phyloP scores from a whole-genome alignment of 1,140 invertebrate genomes.

The Battus philenor region DNA sequence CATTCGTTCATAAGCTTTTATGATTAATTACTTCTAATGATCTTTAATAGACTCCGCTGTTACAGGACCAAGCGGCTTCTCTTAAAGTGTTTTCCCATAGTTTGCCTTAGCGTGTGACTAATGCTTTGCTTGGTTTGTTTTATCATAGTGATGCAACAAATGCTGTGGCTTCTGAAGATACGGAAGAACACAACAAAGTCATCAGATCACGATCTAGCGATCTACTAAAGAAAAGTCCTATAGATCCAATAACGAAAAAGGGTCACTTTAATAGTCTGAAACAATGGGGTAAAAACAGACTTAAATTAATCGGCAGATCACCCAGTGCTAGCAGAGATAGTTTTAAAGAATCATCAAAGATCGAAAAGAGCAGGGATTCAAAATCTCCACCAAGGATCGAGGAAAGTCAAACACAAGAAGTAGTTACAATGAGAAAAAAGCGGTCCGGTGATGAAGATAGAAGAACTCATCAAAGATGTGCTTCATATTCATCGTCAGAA shows the following conservation, averaged over 20 bases:
- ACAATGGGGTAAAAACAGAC: constrained; percentile 87
- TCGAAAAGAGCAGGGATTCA: constrained; percentile 58
- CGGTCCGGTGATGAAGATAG: constrained; percentile 70
- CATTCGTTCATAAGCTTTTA: constrained; percentile 67
- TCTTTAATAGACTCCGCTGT: constrained; percentile 53
- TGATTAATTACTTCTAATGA: constrained; percentile 60
- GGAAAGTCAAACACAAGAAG: constrained; percentile 80
- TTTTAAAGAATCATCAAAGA: constrained; percentile 65
- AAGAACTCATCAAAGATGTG: constrained; percentile 82
- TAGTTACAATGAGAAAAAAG: constrained; percentile 78
- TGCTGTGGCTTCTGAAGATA: constrained; percentile 77
- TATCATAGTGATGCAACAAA: constrained; percentile 78
- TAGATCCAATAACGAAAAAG: constrained; percentile 77
- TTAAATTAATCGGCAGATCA: constrained; percentile 83
- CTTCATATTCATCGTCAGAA: constrained; percentile 84
- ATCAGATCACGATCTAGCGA: constrained; percentile 82
- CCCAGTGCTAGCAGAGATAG: constrained; percentile 69
- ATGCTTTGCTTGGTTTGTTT: constrained; percentile 77
- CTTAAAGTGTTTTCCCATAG: constrained; percentile 52
- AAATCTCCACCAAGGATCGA: constrained; percentile 62
- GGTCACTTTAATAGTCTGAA: constrained; percentile 88
- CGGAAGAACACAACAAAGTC: constrained; percentile 64
- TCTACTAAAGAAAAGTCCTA: constrained; percentile 80
- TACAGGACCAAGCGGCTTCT: constrained; percentile 59
- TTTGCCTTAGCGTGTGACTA: constrained; percentile 73